Conservation (phyloP, 2,888 invertebrate species). For the Stegophylla sp. region DNA sequence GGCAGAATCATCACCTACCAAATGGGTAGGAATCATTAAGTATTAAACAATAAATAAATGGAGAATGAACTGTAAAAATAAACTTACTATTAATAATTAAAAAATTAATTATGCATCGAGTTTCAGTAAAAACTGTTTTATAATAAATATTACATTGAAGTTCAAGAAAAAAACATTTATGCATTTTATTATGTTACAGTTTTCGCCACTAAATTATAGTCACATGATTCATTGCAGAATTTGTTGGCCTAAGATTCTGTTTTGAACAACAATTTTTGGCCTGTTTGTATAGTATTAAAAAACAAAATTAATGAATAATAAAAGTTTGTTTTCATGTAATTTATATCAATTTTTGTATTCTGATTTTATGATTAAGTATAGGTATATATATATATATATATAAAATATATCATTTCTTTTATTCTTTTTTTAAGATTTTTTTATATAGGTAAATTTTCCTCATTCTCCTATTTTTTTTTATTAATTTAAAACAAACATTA, state of each 20-base stretch:
- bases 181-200: conserved; percentile 52
- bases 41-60: conserved; percentile 56
- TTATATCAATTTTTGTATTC: conserved; percentile 45
- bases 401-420: conserved; percentile 3
- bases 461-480: conserved; percentile 48
- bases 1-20: conserved; percentile 56
- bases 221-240: conserved; percentile 53
- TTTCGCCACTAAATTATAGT: conserved; percentile 47
- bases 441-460: conserved; percentile 42
- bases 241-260: conserved; percentile 52
- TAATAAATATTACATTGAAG: conserved; percentile 44
- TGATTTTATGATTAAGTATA: conserved; percentile 41
- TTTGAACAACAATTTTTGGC: conserved; percentile 46
- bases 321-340: conserved; percentile 42
- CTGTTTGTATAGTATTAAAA: conserved; percentile 46
- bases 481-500: conserved; percentile 16
- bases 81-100: conserved; percentile 45
- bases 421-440: conserved; percentile 1
- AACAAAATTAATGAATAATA: not conserved
- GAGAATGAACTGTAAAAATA: conserved; percentile 57
- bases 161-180: conserved; percentile 54
- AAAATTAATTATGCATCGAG: conserved; percentile 44
- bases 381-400: conserved; percentile 9
- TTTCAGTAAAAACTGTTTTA: conserved; percentile 57
- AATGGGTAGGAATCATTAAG: conserved; percentile 59